Evolutionary conservation across 2,113 vertebrate genomes (phyloP).

Genomic region (Himantopus leucocephalus): DNA sequence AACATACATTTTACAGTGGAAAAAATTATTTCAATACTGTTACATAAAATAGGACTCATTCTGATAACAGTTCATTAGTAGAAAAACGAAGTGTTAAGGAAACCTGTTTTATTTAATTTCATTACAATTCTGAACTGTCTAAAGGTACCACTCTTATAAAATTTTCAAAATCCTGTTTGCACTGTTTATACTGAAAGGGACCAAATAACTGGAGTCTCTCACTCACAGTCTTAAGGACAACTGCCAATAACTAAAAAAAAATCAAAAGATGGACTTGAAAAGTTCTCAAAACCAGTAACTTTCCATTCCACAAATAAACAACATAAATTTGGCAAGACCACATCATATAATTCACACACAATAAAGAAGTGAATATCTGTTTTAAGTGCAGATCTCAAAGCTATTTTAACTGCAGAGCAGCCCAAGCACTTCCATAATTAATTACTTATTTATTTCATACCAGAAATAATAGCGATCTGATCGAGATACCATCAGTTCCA

Average conservation of each 20-base stretch:
- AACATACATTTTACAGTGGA: background rate
- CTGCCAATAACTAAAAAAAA: background rate
- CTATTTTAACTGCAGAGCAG: background rate
- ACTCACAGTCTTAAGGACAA: background rate
- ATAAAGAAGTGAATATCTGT: background rate
- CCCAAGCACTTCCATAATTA: background rate
- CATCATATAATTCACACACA: background rate
- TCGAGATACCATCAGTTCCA: slow-evolving; percentile 36
- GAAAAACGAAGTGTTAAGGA: background rate
- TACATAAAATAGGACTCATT: background rate
- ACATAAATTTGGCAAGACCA: background rate
- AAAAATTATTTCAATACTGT: background rate
- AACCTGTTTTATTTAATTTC: background rate
- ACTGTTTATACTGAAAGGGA: background rate
- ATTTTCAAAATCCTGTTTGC: background rate
- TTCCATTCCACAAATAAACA: background rate
- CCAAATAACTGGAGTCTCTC: background rate
- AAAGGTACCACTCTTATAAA: background rate
- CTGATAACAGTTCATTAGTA: background rate
- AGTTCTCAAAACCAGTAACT: background rate
- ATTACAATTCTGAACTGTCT: background rate
- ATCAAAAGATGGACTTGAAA: background rate
- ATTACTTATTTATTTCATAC: slow-evolving; percentile 51
- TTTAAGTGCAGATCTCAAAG: slow-evolving; percentile 6
- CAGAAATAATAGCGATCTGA: slow-evolving; percentile 45